phyloP scores from a whole-genome alignment of 2,113 vertebrate species.

The Myocastor coypus region DNA sequence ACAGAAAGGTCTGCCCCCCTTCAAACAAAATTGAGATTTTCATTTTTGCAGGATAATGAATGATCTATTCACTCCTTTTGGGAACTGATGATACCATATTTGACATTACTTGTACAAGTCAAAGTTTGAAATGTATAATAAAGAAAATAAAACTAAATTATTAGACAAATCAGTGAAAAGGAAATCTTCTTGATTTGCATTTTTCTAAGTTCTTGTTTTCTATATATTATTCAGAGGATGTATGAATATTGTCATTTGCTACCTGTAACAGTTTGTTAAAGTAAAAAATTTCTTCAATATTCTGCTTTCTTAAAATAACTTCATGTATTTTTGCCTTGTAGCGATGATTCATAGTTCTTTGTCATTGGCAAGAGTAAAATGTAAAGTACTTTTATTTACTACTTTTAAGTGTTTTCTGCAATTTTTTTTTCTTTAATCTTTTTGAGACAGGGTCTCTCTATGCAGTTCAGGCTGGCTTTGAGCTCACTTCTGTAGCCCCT shows the following conservation, averaged over 20 bases:
- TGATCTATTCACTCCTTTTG: background rate
- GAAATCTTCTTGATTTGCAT: background rate
- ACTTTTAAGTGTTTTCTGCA: background rate
- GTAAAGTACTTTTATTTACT: background rate
- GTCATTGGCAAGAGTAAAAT: background rate
- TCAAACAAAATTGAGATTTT: background rate
- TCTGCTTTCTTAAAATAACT: background rate
- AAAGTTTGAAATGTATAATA: background rate
- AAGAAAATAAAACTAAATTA: slow-evolving; percentile 51
- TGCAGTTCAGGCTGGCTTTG: too few species aligned
- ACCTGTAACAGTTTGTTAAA: background rate
- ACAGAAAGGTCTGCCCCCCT: background rate
- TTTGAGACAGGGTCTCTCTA: too few species aligned
- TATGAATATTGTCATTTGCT: background rate
- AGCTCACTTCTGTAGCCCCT: too few species aligned
- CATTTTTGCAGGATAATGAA: background rate
- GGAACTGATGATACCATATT: background rate
- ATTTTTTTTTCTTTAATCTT: background rate
- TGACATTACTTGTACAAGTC: background rate
- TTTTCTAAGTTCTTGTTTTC: background rate
- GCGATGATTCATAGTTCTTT: background rate
- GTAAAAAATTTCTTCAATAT: background rate
- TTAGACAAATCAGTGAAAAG: background rate
- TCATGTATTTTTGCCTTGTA: background rate
- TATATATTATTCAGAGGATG: background rate